A percentile compares a stretch with the other conserved stretches of the same genome.
phyloP scores from a whole-genome alignment of 2,888 invertebrate genomes.

The Drosophila antonietae region DNA sequence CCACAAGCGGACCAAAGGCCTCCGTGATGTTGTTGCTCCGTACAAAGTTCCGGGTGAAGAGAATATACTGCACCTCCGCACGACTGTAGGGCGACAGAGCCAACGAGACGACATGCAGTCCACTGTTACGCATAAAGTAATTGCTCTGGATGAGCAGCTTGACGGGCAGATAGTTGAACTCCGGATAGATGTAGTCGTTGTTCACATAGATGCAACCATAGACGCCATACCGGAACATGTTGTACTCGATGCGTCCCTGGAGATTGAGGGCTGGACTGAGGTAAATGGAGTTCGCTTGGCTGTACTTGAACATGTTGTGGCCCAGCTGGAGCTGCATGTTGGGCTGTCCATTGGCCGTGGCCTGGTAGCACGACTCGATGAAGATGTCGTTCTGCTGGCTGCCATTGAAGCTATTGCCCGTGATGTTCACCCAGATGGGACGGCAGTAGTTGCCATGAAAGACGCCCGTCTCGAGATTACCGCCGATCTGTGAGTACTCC shows the following conservation, averaged over 20 bases:
- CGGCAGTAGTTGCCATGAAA: constrained; percentile 97
- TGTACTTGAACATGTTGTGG: constrained; percentile 92
- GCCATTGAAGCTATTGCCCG: constrained; percentile 94
- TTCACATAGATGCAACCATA: constrained; percentile 94
- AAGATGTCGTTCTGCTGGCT: constrained; percentile 92
- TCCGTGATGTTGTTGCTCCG: constrained; percentile 94
- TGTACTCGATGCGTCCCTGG: constrained; percentile 92
- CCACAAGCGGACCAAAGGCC: constrained; percentile 89
- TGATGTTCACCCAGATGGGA: constrained; percentile 94
- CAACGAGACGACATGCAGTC: constrained; percentile 94
- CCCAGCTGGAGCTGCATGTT: constrained; percentile 90
- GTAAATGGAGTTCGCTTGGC: constrained; percentile 90
- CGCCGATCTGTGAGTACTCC: constrained; percentile 93
- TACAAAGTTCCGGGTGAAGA: constrained; percentile 95
- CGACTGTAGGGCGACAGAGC: constrained; percentile 95
- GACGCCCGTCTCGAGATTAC: constrained; percentile 95
- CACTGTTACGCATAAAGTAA: constrained; percentile 94
- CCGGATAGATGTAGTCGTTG: constrained; percentile 89
- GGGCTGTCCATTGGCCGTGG: constrained; percentile 83
- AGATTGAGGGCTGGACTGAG: constrained; percentile 93
- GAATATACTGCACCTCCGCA: constrained; percentile 90
- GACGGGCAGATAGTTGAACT: constrained; percentile 91
- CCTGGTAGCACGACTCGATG: constrained; percentile 92
- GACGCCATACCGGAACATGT: constrained; percentile 92
- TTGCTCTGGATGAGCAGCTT: constrained; percentile 92